Base-by-base conservation (phyloP, 2,113 vertebrate species). In the Leucopternis melanops region DNA sequence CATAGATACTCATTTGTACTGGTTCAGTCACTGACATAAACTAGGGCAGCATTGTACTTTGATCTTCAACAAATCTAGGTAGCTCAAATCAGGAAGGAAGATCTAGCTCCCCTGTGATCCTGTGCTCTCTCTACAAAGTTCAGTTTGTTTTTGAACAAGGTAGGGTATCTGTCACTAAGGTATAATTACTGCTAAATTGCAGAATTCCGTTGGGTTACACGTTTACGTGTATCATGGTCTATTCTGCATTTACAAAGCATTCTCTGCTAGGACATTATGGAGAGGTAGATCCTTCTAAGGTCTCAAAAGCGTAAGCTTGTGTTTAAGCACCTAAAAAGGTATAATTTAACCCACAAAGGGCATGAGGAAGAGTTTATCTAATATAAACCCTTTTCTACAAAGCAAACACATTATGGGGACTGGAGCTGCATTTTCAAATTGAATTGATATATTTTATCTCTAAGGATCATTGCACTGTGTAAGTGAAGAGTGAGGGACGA, bases 171-270 rank as follows among this genome's bases (percentile, higher is more conserved):
- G 29, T 70, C 45, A 71, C 42, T 38, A 52, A 40, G 34, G 45
- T 36, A 34, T 26, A 88, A 69, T 63, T 78, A 55, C n/a, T 67
- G 38, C 4, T 69, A 36, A 71, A 79, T 18, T 82, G 25, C 23
- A 75, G 61, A 74, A 88, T 63, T 88, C 32, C 22, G 10, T 2
- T 78, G 25, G 9, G 17, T 86, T 83, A 44, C 3, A 20, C 2
- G 0, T 42, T 62, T 71, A 5, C 2, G 2, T 66, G 40, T 49
- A 22, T 21, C 18, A 54, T 1, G 0, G 8, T 67, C 12, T 69
- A 15, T 32, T 82, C 29, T 74, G 29, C 45, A 42, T 55, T 77
- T 82, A 45, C 16, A 32, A 73, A 67, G 8, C 18, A 81, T 11
- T 10, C 6, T 67, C 25, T 49, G 11, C 21, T 29, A 66, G 32